A percentile compares a stretch with the other conserved stretches of the same genome.
These are phyloP conservation scores for Goniozus legneri DNA, from an alignment of 1,140 invertebrate genomes.

Conservation along the genomic window DNA sequence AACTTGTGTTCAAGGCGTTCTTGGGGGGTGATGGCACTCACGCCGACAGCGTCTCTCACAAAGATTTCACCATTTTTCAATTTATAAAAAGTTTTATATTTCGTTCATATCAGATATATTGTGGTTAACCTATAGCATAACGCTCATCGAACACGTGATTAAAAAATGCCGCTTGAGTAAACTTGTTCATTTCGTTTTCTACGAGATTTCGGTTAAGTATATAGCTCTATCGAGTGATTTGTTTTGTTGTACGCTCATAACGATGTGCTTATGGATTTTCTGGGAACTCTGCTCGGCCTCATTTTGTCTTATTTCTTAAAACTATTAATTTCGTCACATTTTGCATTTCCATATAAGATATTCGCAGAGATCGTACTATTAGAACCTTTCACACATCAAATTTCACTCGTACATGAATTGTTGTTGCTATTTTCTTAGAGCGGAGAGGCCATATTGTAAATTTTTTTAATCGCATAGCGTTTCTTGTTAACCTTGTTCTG, in stretches of 20 bases:
- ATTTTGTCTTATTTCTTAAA: not conserved
- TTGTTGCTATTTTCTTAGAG: conserved; percentile 18
- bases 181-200: conserved; percentile 4
- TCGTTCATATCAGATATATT: too few species aligned
- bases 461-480: conserved; percentile 19
- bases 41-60: conserved; percentile 40
- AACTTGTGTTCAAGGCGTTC: conserved; percentile 39
- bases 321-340: not conserved
- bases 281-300: not conserved
- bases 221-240: conserved; percentile 22
- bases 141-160: conserved; percentile 30
- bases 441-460: conserved; percentile 32
- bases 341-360: too few species aligned
- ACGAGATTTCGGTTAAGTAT: not conserved
- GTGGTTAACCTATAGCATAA: conserved; percentile 32
- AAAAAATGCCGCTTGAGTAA: conserved; percentile 20
- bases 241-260: conserved; percentile 30
- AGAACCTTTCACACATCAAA: not conserved
- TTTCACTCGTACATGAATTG: conserved; percentile 7
- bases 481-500: conserved; percentile 14
- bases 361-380: not conserved
- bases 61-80: conserved; percentile 36
- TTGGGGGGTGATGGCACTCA: conserved; percentile 41
- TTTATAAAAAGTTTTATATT: conserved; percentile 22
- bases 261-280: conserved; percentile 15